Evolutionary conservation across 2,113 vertebrate species (phyloP), one percentile per base, ranked within the genome.

Genomic region (Pelobates fuscus): DNA sequence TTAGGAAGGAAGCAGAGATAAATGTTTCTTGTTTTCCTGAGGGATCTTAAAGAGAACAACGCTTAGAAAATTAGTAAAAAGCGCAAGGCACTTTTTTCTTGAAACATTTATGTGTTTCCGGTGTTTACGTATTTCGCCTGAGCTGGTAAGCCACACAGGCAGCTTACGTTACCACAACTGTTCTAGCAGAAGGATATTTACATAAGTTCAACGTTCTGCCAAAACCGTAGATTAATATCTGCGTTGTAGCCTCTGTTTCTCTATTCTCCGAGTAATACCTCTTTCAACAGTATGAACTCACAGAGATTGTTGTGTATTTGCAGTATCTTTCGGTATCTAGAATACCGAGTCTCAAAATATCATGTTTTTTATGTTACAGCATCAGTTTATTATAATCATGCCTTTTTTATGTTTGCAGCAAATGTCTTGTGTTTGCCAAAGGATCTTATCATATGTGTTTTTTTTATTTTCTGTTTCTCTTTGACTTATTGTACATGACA

Each of bases 51-150:
- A 46, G 55, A 52, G 25, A 61, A 61, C 20, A 59, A 37, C 26
- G 17, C 41, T 25, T 43, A 75, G 24, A 67, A 60, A 68, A 27
- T 24, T 37, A 26, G 20, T 41, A 55, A 57, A 76, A 77, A 61
- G 73, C 73, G 55, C 65, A 77, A 61, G 65, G 73, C 73, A 77
- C 73, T 77, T 77, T 75, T 61, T 49, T 55, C 27, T 55, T 52
- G 49, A 77, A 60, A 67, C 64, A 15, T 52, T 67, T 58, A 49
- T 78, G 78, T 86, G 82, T 88, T 91, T 89, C 84, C 20, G 8
- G 79, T 84, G 82, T 91, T 92, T 92, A 90, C 87, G 86, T 80
- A 80, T 84, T 77, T 88, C 88, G 83, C 87, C 87, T 83, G 85
- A 89, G 85, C 83, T 90, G 86, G 87, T 89, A 89, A 87, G 84